phyloP scores from a whole-genome alignment of 2,888 invertebrate species.

The Leucania comma region DNA sequence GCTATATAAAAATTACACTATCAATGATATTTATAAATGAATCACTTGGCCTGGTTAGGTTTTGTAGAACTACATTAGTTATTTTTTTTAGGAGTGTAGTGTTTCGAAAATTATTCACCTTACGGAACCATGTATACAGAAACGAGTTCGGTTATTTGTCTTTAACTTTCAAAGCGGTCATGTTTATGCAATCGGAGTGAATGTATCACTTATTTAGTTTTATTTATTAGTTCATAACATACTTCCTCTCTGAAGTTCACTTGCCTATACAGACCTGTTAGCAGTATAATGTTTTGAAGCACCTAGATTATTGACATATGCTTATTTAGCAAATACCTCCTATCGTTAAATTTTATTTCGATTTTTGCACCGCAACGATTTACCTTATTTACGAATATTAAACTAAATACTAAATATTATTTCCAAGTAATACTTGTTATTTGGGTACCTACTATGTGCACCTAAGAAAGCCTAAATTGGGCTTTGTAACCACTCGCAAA shows the following conservation, averaged over 20 bases:
- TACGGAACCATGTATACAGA: conserved; percentile 9
- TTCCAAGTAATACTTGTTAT: neutral
- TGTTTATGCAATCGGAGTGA: conserved; percentile 45
- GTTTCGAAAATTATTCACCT: neutral
- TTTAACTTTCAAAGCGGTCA: neutral
- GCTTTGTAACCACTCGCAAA: too few species aligned
- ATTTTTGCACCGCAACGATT: neutral
- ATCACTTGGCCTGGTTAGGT: too few species aligned
- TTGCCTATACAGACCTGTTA: neutral
- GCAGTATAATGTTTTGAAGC: conserved; percentile 4
- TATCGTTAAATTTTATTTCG: too few species aligned
- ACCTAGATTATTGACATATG: neutral
- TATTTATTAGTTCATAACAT: conserved; percentile 2
- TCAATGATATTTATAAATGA: too few species aligned
- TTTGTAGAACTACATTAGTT: neutral
- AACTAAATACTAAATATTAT: neutral
- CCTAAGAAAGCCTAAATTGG: too few species aligned
- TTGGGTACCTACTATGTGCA: too few species aligned
- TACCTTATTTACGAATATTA: neutral
- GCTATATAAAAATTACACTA: too few species aligned
- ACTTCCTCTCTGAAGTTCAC: conserved; percentile 5
- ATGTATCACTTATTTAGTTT: conserved; percentile 32
- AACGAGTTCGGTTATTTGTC: neutral
- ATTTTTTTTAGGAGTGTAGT: neutral
- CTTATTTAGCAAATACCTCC: neutral